Evolutionary conservation across 2,888 invertebrate genomes (phyloP), one percentile per base, ranked within the genome.

Genomic region (Pherbina coryleti): DNA sequence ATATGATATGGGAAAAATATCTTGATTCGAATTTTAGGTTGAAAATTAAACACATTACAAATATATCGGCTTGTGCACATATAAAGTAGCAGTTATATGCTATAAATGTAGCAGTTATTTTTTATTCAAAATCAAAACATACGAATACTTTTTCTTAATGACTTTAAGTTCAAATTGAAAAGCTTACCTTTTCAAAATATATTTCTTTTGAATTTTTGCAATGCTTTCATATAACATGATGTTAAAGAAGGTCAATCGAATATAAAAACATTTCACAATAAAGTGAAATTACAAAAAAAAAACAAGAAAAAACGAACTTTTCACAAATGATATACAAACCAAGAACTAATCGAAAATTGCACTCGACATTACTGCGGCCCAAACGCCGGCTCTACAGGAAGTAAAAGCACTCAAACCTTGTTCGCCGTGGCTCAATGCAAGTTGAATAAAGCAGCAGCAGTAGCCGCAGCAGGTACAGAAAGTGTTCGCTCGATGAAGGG

Each of bases 281-380:
- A 31, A 31, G 28, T 25, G 44, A 1, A 44, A 44, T 11, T 11
- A 44, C 2, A 44, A 1, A 17, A 64, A 3, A 64, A 64, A 64
- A 25, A 8, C 5, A 25, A 57, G 28, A 25, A 19, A 55, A 55
- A 17, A 3, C 3, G 1, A 55, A 55, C 17, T 55, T 19, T 2
- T 60, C 25, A 8, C 22, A 60, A 60, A 60, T 14, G 28, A 11
- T 25, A 60, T 25, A 0, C 25, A 14, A 60, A 28, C 25, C 34
- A 64, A 31, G 17, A 64, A n/a, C 64, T 34, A 14, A 64, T 64
- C 64, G 34, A 34, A 64, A 64, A 28, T 64, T 64, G n/a, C 34
- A 64, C 34, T 64, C 64, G 64, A 64, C n/a, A 8, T 31, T 64
- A 64, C 17, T 64, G 34, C 34, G 64, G 64, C 11, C 34, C n/a